Base-by-base conservation (phyloP, 2,888 invertebrate species). In the Xestia xanthographa region DNA sequence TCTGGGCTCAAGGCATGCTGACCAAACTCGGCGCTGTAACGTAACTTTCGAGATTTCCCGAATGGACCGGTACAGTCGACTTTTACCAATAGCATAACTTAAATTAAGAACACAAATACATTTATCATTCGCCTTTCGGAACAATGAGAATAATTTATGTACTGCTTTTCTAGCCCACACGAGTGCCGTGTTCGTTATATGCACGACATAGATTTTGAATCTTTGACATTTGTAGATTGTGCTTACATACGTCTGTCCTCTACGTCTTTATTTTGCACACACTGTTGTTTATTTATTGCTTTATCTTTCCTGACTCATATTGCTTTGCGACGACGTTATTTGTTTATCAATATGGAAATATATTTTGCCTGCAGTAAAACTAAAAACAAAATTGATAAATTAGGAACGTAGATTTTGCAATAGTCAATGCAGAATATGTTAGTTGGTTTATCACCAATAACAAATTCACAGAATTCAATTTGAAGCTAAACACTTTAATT, bases 81-180 rank as follows among this genome's bases (percentile, higher is more conserved):
- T 93, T 92, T 92, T 92, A 91, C 90, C 88, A 84, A 91, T 89
- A 89, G 85, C 76, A 86, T 80, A 82, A 82, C 79, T 90, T 90
- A 90, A 92, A 92, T 93, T 92, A 91, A 92, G 91, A 92, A 88
- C 89, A 90, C 86, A 89, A 90, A 92, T 91, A 91, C 92, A 94
- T 94, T 93, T 93, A 94, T 94, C 94, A 94, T 94, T 89, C 89
- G 89, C 90, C 93, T 91, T 93, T 93, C 91, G 90, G 92, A 93
- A 95, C 93, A 94, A 94, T 94, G 91, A 92, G 90, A 88, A 90
- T 93, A 91, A 94, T 94, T 94, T 93, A 94, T 94, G 91, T 91
- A 86, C 87, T 90, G 92, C 92, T 92, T 92, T 93, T 92, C 90
- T 93, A 91, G 91, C 94, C 94, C 93, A 95, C 94, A 93, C 93